Evolutionary conservation across 2,888 invertebrate genomes (phyloP).

Genomic region (Gymnocheta viridis): DNA sequence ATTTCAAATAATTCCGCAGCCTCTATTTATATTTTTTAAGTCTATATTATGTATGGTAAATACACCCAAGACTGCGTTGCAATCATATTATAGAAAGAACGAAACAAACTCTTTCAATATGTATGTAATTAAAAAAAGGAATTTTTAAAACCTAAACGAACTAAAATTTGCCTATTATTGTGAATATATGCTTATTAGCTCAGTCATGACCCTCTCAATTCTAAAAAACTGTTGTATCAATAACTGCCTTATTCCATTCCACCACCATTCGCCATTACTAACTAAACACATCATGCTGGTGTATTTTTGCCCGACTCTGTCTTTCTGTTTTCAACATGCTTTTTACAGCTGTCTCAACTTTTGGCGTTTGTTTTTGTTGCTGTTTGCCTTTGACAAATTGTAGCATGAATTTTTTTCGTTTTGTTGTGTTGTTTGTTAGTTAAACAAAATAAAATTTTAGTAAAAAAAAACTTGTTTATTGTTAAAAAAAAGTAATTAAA

Average conservation of each 20-base stretch:
- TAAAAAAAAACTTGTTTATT: neutral
- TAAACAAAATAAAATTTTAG: conserved; percentile 16
- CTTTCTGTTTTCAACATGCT: neutral
- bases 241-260: neutral
- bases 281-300: conserved; percentile 39
- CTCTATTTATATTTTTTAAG: too few relatives aligned
- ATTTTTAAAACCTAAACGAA: too few relatives aligned
- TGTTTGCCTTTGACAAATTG: conserved; percentile 21
- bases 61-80: too few relatives aligned
- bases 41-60: too few relatives aligned
- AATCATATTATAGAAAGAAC: too few relatives aligned
- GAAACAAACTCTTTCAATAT: too few relatives aligned
- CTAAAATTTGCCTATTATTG: too few relatives aligned
- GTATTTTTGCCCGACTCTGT: conserved; percentile 14
- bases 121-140: too few relatives aligned
- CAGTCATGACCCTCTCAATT: neutral
- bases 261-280: neutral
- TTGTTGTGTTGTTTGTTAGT: conserved; percentile 35
- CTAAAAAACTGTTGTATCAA: too few relatives aligned
- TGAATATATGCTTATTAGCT: too few relatives aligned
- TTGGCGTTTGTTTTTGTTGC: conserved; percentile 54
- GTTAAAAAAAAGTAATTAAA: conserved; percentile 5
- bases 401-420: conserved; percentile 16
- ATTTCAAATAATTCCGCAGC: too few relatives aligned
- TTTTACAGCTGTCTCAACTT: conserved; percentile 19